Conservation (phyloP, 2,888 invertebrate species). For the Andrena praecox region DNA sequence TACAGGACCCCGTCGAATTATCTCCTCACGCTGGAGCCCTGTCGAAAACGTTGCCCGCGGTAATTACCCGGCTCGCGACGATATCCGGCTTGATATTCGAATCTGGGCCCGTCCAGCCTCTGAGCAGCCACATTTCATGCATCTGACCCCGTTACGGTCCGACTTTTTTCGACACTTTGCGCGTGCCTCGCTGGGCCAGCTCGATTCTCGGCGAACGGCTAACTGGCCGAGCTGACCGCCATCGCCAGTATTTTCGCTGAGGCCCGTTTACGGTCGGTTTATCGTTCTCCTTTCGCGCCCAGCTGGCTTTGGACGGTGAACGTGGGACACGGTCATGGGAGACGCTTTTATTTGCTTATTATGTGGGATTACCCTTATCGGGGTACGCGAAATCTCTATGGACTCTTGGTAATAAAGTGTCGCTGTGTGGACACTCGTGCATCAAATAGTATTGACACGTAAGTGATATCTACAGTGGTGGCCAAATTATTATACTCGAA, state of each 20-base stretch:
- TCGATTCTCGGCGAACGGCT: slow-evolving; percentile 10
- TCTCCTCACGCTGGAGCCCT: slow-evolving; percentile 48
- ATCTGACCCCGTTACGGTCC: slow-evolving; percentile 55
- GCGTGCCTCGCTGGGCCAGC: slow-evolving; percentile 26
- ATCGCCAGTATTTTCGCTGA: slow-evolving; percentile 1
- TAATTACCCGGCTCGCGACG: slow-evolving; percentile 56
- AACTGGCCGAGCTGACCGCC: slow-evolving; percentile 7
- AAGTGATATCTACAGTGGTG: too few relatives aligned
- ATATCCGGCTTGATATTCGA: slow-evolving; percentile 54
- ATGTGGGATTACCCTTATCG: not conserved
- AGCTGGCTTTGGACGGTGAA: slow-evolving; percentile 1
- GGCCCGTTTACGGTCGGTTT: slow-evolving; percentile 9
- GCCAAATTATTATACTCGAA: too few relatives aligned
- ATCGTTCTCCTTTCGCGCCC: slow-evolving; percentile 26
- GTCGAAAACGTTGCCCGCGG: slow-evolving; percentile 44
- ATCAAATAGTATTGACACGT: too few relatives aligned
- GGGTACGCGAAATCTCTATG: not conserved
- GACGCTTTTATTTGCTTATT: slow-evolving; percentile 14
- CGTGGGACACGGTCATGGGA: not conserved
- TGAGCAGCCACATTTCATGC: slow-evolving; percentile 44
- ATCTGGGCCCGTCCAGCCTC: slow-evolving; percentile 17
- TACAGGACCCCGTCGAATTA: slow-evolving; percentile 52
- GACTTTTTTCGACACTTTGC: slow-evolving; percentile 56
- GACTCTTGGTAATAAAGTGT: too few relatives aligned
- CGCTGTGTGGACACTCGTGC: too few relatives aligned